Percentiles rank a stretch among this genome's conserved stretches.
phyloP scores from a whole-genome alignment of 2,113 vertebrate genomes.

The Hyperoodon ampullatus region DNA sequence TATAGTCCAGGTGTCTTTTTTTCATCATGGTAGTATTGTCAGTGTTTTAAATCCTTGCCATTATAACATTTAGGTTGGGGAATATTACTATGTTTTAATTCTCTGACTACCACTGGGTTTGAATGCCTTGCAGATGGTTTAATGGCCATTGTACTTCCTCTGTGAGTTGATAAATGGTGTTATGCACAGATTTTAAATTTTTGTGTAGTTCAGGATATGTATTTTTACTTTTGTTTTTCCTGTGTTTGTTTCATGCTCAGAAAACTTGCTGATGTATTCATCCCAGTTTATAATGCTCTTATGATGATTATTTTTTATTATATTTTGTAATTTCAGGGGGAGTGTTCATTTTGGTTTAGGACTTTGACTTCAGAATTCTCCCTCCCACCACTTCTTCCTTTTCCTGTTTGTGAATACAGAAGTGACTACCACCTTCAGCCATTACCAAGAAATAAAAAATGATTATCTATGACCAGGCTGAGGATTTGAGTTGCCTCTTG shows the following conservation, averaged over 20 bases:
- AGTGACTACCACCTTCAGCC: background rate
- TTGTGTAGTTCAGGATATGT: background rate
- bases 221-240: background rate
- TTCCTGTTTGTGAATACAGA: background rate
- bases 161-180: background rate
- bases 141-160: background rate
- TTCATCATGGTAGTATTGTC: background rate
- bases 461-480: background rate
- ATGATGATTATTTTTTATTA: background rate
- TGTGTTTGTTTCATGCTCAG: background rate
- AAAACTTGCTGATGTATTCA: background rate
- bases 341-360: background rate
- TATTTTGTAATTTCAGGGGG: background rate
- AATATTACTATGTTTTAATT: background rate
- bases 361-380: background rate
- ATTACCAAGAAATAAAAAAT: background rate
- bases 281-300: background rate
- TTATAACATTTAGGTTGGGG: background rate
- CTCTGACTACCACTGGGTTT: background rate
- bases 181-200: background rate
- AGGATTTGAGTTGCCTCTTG: background rate
- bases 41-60: background rate
- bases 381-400: background rate
- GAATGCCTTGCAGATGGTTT: background rate
- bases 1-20: background rate